Base-by-base conservation (phyloP, 2,113 vertebrate genomes). In the Callaeas wilsoni region DNA sequence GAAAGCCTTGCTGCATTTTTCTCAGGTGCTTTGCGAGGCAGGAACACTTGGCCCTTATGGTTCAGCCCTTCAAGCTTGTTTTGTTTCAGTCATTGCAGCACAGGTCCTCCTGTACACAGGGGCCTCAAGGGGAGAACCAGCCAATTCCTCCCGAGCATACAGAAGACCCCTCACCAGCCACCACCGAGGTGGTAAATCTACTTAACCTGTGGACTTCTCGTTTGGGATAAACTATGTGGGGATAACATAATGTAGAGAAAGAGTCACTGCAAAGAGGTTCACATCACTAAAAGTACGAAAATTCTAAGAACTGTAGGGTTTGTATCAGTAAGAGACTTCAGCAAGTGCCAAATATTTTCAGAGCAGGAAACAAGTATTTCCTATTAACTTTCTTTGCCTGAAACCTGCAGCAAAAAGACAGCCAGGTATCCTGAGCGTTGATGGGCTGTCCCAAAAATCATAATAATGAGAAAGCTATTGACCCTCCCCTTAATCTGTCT, bases 91-190 rank as follows among this genome's bases (percentile, higher is more conserved):
- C 13, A 14, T 1, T 67, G 26, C 30, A 49, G 46, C 29, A 30
- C 9, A 62, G 27, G 10, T 46, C 53, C 56, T 71, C 35, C 29
- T 47, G 60, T 9, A 69, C 17, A 6, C 0, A 0, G 22, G 8
- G 20, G 44, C 33, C 52, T 35, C 29, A 74, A 30, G 9, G 4
- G 12, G 15, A 79, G n/a, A 78, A 67, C 7, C 37, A 81, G 39
- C 22, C 25, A 15, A 1, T 21, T 69, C 29, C 37, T 21, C 30
- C 18, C 32, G 49, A 69, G 52, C 0, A 1, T 11, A 29, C 27
- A 56, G 16, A 81, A 81, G 8, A 44, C 6, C 6, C 8, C 49
- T 56, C 29, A 44, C 6, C 1, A 5, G 26, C 39, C 69, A 67
- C 18, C 41, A 50, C 3, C 2, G 7, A 68, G 25, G 8, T 32